A percentile compares a stretch with the other conserved stretches of the same genome.
Conservation (phyloP, 2,113 vertebrate genomes). For the Patagioenas fasciata region DNA sequence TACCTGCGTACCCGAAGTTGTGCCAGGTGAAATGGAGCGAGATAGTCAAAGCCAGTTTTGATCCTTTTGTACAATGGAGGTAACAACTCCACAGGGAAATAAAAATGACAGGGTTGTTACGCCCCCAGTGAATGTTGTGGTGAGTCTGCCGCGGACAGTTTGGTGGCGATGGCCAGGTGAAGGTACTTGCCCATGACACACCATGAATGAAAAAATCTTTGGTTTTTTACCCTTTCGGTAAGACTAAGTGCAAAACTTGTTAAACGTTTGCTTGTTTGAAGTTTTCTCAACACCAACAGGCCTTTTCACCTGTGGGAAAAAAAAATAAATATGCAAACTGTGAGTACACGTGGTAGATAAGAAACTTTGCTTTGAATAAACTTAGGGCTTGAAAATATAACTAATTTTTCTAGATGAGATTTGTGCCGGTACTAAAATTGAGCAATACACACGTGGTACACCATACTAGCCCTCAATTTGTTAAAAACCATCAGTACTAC, state of each 20-base stretch:
- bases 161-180: not conserved
- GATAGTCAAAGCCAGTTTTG: fast-evolving
- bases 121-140: fast-evolving
- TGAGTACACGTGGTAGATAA: fast-evolving
- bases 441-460: fast-evolving
- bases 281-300: not conserved
- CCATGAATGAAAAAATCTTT: fast-evolving
- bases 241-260: not conserved
- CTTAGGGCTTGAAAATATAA: not conserved
- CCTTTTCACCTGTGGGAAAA: not conserved
- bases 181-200: fast-evolving
- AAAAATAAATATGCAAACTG: fast-evolving
- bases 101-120: fast-evolving
- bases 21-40: fast-evolving
- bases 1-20: fast-evolving
- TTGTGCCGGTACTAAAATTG: not conserved
- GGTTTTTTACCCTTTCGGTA: fast-evolving
- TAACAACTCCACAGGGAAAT: fast-evolving
- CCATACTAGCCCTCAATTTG: not conserved
- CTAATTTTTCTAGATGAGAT: not conserved
- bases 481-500: not conserved
- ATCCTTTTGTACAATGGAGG: fast-evolving
- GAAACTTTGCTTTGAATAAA: not conserved
- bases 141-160: fast-evolving
- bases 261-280: too few relatives aligned